phyloP scores from a whole-genome alignment of 1,140 invertebrate species.

The Atopsyche davidsoni region DNA sequence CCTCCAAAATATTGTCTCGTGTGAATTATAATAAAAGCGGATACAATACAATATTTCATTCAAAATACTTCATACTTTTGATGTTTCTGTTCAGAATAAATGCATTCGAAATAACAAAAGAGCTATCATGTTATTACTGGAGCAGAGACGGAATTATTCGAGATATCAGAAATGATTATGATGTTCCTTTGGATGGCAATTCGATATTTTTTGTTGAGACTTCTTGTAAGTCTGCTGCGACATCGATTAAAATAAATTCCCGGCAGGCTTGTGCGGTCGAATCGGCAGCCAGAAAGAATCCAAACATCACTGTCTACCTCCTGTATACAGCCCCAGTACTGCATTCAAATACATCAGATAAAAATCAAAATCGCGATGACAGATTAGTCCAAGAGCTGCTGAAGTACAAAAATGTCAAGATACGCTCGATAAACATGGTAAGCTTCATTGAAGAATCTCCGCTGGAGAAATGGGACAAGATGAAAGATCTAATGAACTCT shows the following conservation, averaged over 20 bases:
- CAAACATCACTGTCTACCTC: conserved; percentile 45
- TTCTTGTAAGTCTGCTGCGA: conserved; percentile 35
- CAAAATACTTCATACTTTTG: background rate
- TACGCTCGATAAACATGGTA: conserved; percentile 33
- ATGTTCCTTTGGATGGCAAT: conserved; percentile 7
- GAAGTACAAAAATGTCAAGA: conserved; percentile 41
- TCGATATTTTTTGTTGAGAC: conserved; percentile 56
- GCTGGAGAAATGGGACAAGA: conserved; percentile 45
- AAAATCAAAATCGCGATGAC: no score
- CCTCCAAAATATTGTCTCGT: no score
- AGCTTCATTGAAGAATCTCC: conserved; percentile 45
- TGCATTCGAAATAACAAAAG: background rate
- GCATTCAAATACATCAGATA: background rate
- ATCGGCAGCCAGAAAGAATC: conserved; percentile 52
- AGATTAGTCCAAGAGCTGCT: conserved; percentile 33
- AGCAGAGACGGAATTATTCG: background rate
- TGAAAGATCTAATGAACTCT: conserved; percentile 39
- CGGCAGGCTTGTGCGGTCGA: conserved; percentile 55
- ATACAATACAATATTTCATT: no score
- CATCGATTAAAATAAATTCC: conserved; percentile 32
- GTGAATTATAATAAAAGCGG: no score
- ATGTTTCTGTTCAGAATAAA: background rate
- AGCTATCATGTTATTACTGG: background rate
- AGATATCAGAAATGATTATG: conserved; percentile 1
- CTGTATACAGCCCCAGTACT: conserved; percentile 40